Percentiles rank a stretch among this genome's conserved stretches.
phyloP scores from a whole-genome alignment of 2,113 vertebrate genomes.

The Acanthisitta chloris region DNA sequence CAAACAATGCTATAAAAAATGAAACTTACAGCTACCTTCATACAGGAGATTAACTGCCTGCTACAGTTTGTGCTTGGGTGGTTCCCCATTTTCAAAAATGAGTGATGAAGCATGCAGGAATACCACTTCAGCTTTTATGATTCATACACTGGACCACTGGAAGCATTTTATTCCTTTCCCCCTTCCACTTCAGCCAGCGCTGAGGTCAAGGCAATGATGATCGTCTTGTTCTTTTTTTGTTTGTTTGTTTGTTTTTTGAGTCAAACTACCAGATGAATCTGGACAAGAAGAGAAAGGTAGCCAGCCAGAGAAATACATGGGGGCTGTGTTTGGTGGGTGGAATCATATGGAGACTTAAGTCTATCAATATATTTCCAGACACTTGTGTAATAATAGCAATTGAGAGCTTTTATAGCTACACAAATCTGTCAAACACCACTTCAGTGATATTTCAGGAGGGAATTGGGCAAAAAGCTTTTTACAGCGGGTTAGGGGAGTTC shows the following conservation, averaged over 20 bases:
- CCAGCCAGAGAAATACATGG: neutral
- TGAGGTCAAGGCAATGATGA: neutral
- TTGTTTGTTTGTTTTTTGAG: no score
- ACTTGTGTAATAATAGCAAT: neutral
- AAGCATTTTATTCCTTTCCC: neutral
- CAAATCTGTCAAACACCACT: constrained; percentile 26
- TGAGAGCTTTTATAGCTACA: constrained; percentile 26
- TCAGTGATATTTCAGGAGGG: neutral
- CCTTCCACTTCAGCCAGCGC: neutral
- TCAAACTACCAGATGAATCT: neutral
- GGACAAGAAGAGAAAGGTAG: neutral
- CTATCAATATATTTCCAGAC: neutral
- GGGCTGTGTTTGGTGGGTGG: neutral
- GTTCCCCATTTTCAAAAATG: neutral
- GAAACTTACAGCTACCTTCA: neutral
- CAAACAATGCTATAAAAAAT: neutral
- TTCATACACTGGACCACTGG: neutral
- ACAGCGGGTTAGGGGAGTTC: neutral
- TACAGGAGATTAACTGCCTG: neutral
- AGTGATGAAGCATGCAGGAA: neutral
- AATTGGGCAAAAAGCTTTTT: constrained; percentile 14
- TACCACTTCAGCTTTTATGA: neutral
- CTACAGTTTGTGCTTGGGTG: neutral
- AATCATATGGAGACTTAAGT: neutral
- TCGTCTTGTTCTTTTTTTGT: neutral